Evolutionary conservation across 2,113 vertebrate species (phyloP).

Genomic region (Clarias gariepinus): DNA sequence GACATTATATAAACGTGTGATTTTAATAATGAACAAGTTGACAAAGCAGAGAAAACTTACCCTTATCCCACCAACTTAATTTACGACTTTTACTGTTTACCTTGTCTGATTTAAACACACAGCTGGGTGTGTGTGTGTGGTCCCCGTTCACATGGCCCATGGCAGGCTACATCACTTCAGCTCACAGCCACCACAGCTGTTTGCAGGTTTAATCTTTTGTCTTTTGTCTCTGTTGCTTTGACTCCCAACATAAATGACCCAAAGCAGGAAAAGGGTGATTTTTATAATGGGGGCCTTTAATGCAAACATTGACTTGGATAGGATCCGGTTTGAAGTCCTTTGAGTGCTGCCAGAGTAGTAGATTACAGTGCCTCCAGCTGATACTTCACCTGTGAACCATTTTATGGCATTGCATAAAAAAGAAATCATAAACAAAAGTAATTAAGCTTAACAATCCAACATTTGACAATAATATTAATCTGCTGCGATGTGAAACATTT

Average conservation of each 20-base stretch:
- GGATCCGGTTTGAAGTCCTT: not conserved
- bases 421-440: not conserved
- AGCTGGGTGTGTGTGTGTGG: no score
- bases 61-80: not conserved
- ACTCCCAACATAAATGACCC: not conserved
- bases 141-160: no score
- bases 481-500: not conserved
- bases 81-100: slow-evolving; percentile 3
- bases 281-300: not conserved
- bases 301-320: not conserved
- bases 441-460: not conserved
- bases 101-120: slow-evolving; percentile 5
- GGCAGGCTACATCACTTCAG: not conserved
- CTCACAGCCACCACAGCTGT: not conserved
- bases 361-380: not conserved
- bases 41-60: not conserved
- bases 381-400: not conserved
- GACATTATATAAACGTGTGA: not conserved
- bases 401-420: not conserved
- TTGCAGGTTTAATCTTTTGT: not conserved
- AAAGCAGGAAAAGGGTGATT: not conserved
- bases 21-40: not conserved
- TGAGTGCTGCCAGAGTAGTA: not conserved
- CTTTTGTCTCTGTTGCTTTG: not conserved
- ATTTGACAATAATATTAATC: not conserved